phyloP scores from a whole-genome alignment of 2,888 invertebrate genomes.

The Apoda limacodes region DNA sequence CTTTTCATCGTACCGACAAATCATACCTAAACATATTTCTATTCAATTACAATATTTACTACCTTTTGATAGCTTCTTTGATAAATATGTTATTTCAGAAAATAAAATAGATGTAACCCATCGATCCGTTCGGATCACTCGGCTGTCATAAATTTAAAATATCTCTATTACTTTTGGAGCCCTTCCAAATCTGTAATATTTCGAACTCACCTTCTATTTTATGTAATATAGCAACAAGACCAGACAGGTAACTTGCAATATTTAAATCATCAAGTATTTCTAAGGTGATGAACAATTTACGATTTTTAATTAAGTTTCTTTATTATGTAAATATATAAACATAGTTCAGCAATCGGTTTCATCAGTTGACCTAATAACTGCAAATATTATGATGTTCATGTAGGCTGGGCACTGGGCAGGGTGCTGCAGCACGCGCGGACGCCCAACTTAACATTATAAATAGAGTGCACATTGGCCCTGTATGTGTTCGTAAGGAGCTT shows the following conservation, averaged over 20 bases:
- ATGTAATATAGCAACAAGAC: too few species aligned
- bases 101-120: too few species aligned
- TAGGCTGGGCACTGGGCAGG: slow-evolving; percentile 29
- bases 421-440: slow-evolving; percentile 45
- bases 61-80: slow-evolving; percentile 31
- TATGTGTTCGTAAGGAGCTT: slow-evolving; percentile 60
- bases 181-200: slow-evolving; percentile 39
- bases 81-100: slow-evolving; percentile 53
- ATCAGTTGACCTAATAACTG: slow-evolving; percentile 58
- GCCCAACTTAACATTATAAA: slow-evolving; percentile 63
- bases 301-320: slow-evolving; percentile 30
- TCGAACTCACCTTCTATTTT: too few species aligned
- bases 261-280: too few species aligned
- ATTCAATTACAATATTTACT: slow-evolving; percentile 42
- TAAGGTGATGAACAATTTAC: too few species aligned
- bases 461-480: slow-evolving; percentile 59
- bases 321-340: slow-evolving; percentile 23
- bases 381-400: slow-evolving; percentile 54
- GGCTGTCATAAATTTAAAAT: slow-evolving; percentile 35
- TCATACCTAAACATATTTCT: too few species aligned
- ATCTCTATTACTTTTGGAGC: slow-evolving; percentile 46
- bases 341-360: slow-evolving; percentile 42
- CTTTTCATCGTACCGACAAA: too few species aligned
- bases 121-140: slow-evolving; percentile 25
- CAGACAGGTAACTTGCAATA: too few species aligned